These are phyloP conservation scores for Podarcis raffonei DNA, from an alignment of 2,113 vertebrate species.

Conservation along the genomic window DNA sequence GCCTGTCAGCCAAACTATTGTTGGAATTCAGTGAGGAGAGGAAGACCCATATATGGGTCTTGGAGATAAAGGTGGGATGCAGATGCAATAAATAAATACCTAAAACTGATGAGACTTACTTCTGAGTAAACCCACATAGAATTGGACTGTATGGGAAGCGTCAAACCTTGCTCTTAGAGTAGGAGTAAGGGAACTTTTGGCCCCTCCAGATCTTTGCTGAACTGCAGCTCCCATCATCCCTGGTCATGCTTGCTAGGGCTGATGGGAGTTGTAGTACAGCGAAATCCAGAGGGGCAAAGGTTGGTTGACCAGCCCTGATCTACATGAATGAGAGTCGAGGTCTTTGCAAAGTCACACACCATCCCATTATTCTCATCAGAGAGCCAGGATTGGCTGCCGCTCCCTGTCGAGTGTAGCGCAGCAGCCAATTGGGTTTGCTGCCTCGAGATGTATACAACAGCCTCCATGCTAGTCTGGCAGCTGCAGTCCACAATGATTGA, in stretches of 20 bases:
- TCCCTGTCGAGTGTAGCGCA: neutral
- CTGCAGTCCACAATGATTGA: neutral
- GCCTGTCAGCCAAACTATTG: too few species aligned
- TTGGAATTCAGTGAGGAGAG: too few species aligned
- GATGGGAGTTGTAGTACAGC: too few species aligned
- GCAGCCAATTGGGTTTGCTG: neutral
- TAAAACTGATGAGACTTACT: too few species aligned
- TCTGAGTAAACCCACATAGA: neutral
- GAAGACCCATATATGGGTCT: too few species aligned
- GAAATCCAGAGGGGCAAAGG: too few species aligned
- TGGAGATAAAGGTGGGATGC: too few species aligned
- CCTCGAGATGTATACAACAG: neutral
- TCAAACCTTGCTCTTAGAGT: neutral
- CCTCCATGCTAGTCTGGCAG: neutral
- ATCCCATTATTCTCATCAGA: neutral
- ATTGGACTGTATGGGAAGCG: neutral
- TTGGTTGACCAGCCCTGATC: neutral
- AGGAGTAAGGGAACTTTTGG: too few species aligned
- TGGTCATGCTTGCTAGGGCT: too few species aligned
- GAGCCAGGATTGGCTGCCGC: neutral
- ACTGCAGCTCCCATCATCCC: too few species aligned
- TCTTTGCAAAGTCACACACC: neutral
- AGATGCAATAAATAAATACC: too few species aligned
- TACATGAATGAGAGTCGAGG: neutral
- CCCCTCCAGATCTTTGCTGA: too few species aligned